A percentile compares a stretch with the other conserved stretches of the same genome.
These are phyloP conservation scores for Diogma glabrata DNA, from an alignment of 2,888 invertebrate genomes.

Conservation along the genomic window DNA sequence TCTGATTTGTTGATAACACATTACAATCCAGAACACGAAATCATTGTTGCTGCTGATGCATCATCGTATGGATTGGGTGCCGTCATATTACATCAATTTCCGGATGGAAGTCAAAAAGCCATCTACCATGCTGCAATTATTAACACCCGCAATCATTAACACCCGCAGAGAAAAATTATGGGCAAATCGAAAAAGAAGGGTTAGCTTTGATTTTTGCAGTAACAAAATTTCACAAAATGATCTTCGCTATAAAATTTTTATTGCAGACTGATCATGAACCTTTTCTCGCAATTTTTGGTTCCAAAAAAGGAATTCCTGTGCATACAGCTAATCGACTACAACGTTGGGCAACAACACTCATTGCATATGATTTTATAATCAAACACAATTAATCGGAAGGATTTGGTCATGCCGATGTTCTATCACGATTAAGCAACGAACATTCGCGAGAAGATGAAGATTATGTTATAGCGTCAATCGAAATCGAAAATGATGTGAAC, in stretches of 20 bases:
- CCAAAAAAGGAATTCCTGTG: constrained; percentile 16
- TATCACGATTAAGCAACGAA: no score
- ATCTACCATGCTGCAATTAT: no score
- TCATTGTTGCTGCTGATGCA: constrained; percentile 20
- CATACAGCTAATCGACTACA: constrained; percentile 14
- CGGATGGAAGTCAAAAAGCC: no score
- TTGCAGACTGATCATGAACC: constrained; percentile 23
- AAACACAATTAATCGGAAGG: no score
- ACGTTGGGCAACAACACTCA: constrained; percentile 11
- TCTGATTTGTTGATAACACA: constrained; percentile 14
- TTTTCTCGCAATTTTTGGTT: constrained; percentile 13
- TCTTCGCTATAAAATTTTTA: constrained; percentile 26
- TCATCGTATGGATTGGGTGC: constrained; percentile 19
- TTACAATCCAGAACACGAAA: neutral
- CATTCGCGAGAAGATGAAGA: neutral
- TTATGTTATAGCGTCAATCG: neutral
- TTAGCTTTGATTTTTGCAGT: constrained; percentile 25
- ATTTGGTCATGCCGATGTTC: no score
- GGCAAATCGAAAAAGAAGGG: constrained; percentile 27
- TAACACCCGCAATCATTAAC: no score
- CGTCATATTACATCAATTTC: constrained; percentile 18
- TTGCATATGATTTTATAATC: no score
- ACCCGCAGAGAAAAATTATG: constrained; percentile 25
- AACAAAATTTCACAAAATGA: constrained; percentile 25
- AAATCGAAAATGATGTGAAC: neutral